Evolutionary conservation across 2,113 vertebrate species (phyloP), one percentile per base, ranked within the genome.

Genomic region (Sinocyclocheilus anshuiensis): DNA sequence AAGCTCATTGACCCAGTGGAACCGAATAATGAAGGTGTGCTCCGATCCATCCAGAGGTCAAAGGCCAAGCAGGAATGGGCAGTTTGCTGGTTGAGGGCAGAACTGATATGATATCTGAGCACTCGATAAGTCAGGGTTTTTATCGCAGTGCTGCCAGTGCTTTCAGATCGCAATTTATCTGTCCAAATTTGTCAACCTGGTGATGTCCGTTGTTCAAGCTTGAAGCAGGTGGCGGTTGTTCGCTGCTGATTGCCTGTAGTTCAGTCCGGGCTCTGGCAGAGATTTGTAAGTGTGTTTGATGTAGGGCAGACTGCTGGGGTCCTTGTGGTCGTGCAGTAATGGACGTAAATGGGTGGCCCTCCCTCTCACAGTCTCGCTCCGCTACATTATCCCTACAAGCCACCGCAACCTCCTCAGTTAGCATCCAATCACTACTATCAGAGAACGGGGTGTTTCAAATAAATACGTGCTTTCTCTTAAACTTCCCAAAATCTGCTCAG

Each of bases 311-410:
- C 59, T 33, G 61, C 22, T 63, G 39, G 39, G 59, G 53, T 77
- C 57, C 74, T 48, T n/a, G 75, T 85, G 84, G 7, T 55, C 36
- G 84, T 55, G 42, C 53, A 13, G 59, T 77, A 88, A 88, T 72
- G 65, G 29, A 65, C 3, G 72, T 65, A 81, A 69, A 63, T 81
- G 9, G 85, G 85, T 86, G 59, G 81, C 81, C 72, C 71, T 69
- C 90, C 84, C 61, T 65, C 61, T 75, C 24, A 24, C 57, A 79
- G 6, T 24, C 10, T 80, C 42, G n/a, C 45, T 75, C 11, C 2
- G 65, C 3, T 16, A 61, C 87, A 90, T 90, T 91, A 90, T 92
- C 87, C 9, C 91, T 74, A 45, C 88, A 72, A 77, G 89, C 13
- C 1, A 78, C 67, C 83, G 57, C 75, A 84, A 91, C 90, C 86